Evolutionary conservation across 2,113 vertebrate species (phyloP).

Genomic region (Barnardius zonarius): DNA sequence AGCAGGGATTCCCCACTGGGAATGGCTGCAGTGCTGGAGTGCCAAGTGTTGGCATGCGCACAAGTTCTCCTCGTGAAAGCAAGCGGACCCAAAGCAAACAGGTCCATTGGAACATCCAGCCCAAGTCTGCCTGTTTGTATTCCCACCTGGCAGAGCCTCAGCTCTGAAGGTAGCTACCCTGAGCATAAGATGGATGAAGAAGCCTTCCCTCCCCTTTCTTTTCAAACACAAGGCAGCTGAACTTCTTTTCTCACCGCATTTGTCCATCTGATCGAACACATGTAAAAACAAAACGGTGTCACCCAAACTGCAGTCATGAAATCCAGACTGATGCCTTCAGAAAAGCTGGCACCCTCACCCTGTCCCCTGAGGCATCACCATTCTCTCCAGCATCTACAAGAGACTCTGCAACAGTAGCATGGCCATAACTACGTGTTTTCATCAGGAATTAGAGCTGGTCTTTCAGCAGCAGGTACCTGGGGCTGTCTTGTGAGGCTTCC

Average conservation of each 20-base stretch:
- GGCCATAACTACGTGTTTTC: background rate
- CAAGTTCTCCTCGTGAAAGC: background rate
- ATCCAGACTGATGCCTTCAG: background rate
- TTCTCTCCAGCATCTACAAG: fast-evolving
- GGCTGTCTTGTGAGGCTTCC: background rate
- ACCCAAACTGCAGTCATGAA: fast-evolving
- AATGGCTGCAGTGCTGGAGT: background rate
- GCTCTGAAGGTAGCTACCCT: background rate
- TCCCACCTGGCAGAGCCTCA: background rate
- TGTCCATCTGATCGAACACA: background rate
- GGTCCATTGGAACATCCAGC: background rate
- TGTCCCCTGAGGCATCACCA: fast-evolving
- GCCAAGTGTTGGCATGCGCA: too few relatives aligned
- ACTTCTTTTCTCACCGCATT: background rate
- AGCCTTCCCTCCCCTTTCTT: background rate
- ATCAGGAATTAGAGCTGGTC: background rate
- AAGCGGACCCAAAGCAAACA: background rate
- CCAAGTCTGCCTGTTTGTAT: background rate
- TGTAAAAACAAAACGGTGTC: background rate
- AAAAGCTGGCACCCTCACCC: background rate
- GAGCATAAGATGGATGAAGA: fast-evolving
- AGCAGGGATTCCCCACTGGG: background rate
- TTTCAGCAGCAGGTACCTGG: background rate
- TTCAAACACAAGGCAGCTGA: background rate
- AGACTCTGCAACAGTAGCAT: background rate